Base-by-base conservation (phyloP, 2,113 vertebrate genomes). In the Cyprinodon brontotheroides region DNA sequence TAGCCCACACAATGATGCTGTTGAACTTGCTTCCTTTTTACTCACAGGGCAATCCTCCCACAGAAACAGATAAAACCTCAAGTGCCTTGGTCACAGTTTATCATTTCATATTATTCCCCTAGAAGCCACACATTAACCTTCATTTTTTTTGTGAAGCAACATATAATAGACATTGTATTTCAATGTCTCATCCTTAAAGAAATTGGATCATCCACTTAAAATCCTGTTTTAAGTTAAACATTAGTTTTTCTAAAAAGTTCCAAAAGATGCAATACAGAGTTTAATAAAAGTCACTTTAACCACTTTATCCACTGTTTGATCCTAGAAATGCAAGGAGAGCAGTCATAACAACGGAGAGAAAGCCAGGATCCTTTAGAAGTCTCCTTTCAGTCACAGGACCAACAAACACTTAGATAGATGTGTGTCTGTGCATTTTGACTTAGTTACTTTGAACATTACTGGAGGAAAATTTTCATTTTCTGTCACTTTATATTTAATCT, bases 21-120 rank as follows among this genome's bases (percentile, higher is more conserved):
- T 14, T 4, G 45, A 61, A 57, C 0, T 2, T 12, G 20, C 11
- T 72, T 69, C 50, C 36, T 65, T 76, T 74, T 69, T 73, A 75
- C 72, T 86, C 72, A 82, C 66, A 70, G 73, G 63, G 85, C 65
- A n/a, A 61, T 20, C 61, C 40, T 82, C n/a, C 75, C 73, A 79
- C 36, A 75, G 38, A 68, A 40, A 43, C 0, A 3, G 9, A 47
- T 20, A 67, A 48, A 37, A 67, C 59, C 45, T 74, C 20, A 80
- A 82, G 57, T 20, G 9, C 9, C 9, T n/a, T 12, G 11, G 11
- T 1, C 12, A 39, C 3, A 17, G 63, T 68, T 67, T 15, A n/a
- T 70, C 61, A 63, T 8, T 59, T 43, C 60, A 68, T 69, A 11
- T 73, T 78, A 11, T 76, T 63, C 65, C 65, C 50, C 9, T 57